A percentile compares a stretch with the other conserved stretches of the same genome.
Conservation (phyloP, 2,113 vertebrate species). For the Hippocampus guttulatus region DNA sequence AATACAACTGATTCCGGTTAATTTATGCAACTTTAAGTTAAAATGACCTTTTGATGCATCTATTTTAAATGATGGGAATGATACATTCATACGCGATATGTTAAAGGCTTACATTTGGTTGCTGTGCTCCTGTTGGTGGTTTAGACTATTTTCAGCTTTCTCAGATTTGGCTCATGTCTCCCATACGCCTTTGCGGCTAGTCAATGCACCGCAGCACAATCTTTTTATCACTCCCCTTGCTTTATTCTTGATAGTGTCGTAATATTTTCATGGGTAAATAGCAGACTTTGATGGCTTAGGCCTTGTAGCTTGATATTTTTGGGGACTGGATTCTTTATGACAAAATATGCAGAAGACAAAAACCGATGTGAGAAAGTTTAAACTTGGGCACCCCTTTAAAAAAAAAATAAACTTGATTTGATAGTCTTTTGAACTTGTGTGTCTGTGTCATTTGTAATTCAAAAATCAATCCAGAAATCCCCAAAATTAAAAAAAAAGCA, state of each 20-base stretch:
- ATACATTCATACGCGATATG: background rate
- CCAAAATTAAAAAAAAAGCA: background rate
- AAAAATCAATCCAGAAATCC: background rate
- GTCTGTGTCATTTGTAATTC: conserved; percentile 25
- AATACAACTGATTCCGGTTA: conserved; percentile 12
- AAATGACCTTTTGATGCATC: conserved; percentile 6
- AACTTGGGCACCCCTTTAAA: conserved; percentile 68
- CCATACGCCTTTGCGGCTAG: background rate
- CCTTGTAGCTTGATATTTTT: conserved; percentile 52
- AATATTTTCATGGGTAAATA: conserved; percentile 57
- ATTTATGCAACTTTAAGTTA: conserved; percentile 2
- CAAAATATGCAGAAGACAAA: conserved; percentile 25
- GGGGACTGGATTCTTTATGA: conserved; percentile 51
- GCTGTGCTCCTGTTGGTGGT: conserved; percentile 43
- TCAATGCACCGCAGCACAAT: conserved; percentile 57
- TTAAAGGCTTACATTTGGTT: conserved; percentile 41
- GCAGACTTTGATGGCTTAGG: conserved; percentile 60
- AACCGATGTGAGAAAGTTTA: conserved; percentile 51
- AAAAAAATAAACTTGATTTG: conserved; percentile 70
- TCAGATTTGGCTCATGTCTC: background rate
- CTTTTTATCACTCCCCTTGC: conserved; percentile 50
- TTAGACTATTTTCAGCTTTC: background rate
- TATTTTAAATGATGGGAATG: background rate
- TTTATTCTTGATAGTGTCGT: conserved; percentile 68
- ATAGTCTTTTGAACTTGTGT: conserved; percentile 55